phyloP scores from a whole-genome alignment of 2,888 invertebrate species.

The Metellina segmentata region DNA sequence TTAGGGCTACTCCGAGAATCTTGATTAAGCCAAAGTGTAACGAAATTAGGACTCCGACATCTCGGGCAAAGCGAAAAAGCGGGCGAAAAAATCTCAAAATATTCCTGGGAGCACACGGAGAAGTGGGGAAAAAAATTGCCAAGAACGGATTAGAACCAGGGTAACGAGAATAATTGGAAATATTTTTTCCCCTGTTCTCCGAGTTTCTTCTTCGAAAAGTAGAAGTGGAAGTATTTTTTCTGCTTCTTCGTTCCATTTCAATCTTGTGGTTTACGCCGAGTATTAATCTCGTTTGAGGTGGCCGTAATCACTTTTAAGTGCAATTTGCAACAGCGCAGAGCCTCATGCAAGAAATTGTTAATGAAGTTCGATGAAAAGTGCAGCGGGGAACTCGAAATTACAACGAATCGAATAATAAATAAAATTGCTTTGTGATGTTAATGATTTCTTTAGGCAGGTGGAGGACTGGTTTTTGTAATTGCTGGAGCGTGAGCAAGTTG shows the following conservation, averaged over 20 bases:
- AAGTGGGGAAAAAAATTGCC: conserved; percentile 58
- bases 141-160: conserved; percentile 69
- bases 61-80: conserved; percentile 12
- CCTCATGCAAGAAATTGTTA: conserved; percentile 27
- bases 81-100: conserved; percentile 69
- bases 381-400: conserved; percentile 10
- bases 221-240: conserved; percentile 28
- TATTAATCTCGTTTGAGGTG: conserved; percentile 67
- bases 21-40: conserved; percentile 75
- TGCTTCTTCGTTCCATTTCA: conserved; percentile 20
- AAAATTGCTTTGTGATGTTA: conserved; percentile 59
- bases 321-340: not conserved
- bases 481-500: conserved; percentile 7
- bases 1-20: conserved; percentile 71
- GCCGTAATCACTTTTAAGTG: conserved; percentile 72
- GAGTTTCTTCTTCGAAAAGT: conserved; percentile 29
- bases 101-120: conserved; percentile 68
- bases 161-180: conserved; percentile 76
- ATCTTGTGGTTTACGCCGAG: conserved; percentile 62
- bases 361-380: conserved; percentile 34
- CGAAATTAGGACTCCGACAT: conserved; percentile 68
- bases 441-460: conserved; percentile 23
- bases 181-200: conserved; percentile 58
- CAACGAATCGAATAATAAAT: conserved; percentile 39
- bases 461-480: not conserved